phyloP scores from a whole-genome alignment of 2,113 vertebrate species.

The Baryphthengus martii region DNA sequence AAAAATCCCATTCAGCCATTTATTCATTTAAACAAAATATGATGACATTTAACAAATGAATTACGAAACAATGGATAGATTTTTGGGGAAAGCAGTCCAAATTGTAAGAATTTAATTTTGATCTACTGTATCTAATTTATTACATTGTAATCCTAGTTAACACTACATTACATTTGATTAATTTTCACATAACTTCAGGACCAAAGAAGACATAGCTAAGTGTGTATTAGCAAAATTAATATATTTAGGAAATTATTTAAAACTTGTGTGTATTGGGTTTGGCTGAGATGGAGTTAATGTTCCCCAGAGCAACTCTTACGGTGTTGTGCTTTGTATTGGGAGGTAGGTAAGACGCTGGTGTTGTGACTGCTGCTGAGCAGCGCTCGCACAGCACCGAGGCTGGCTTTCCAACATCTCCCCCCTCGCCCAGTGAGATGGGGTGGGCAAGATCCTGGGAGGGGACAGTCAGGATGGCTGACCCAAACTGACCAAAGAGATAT shows the following conservation, averaged over 20 bases:
- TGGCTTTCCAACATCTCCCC: too few species aligned
- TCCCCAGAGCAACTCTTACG: too few species aligned
- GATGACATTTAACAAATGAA: background rate
- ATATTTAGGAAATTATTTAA: background rate
- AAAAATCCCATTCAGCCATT: background rate
- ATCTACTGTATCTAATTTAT: background rate
- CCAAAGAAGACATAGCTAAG: background rate
- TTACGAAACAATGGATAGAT: background rate
- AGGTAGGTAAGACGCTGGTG: too few species aligned
- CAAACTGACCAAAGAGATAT: too few species aligned
- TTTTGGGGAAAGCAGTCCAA: background rate
- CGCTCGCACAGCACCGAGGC: too few species aligned
- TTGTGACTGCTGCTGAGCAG: too few species aligned
- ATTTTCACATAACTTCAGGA: background rate
- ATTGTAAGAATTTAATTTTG: background rate
- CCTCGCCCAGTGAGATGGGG: too few species aligned
- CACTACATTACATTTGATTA: background rate
- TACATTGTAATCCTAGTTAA: background rate
- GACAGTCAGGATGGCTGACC: too few species aligned
- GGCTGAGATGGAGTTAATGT: too few species aligned
- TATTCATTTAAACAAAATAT: background rate
- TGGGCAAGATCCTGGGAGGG: too few species aligned
- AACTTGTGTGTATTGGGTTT: too few species aligned
- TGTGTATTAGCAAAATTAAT: background rate
- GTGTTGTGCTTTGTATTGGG: too few species aligned